A percentile compares a stretch with the other conserved stretches of the same genome.
These are phyloP conservation scores for Flexamia atlantica DNA, from an alignment of 2,888 invertebrate genomes.

Conservation along the genomic window DNA sequence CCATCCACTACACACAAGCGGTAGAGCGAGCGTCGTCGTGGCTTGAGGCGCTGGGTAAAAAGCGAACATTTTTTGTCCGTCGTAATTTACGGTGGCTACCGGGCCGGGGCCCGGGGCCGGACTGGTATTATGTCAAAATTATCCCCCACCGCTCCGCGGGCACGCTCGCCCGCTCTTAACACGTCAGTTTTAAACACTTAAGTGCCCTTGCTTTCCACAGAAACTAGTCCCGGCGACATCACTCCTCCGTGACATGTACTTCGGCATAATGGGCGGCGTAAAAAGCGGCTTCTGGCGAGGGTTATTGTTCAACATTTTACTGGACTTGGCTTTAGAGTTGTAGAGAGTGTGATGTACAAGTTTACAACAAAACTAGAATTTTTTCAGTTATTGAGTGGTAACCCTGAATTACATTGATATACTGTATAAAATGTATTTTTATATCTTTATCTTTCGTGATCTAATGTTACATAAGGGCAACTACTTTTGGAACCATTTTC, in stretches of 20 bases:
- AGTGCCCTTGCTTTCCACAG: conserved; percentile 43
- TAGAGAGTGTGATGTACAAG: no score
- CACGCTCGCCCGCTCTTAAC: conserved; percentile 5
- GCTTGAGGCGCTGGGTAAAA: conserved; percentile 18
- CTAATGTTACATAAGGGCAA: no score
- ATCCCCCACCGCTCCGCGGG: conserved; percentile 26
- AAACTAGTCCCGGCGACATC: conserved; percentile 44
- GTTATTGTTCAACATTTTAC: no score
- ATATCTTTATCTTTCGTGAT: no score
- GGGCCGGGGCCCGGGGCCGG: conserved; percentile 12
- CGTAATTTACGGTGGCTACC: conserved; percentile 51
- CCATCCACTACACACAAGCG: not conserved
- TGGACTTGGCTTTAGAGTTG: no score
- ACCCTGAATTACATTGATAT: no score
- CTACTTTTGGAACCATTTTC: no score
- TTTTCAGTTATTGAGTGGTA: no score
- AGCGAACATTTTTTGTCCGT: conserved; percentile 34
- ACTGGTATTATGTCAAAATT: conserved; percentile 56
- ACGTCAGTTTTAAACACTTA: conserved; percentile 49
- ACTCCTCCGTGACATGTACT: conserved; percentile 28
- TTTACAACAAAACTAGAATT: no score
- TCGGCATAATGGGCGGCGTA: not conserved
- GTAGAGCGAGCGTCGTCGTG: not conserved
- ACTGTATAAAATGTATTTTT: no score
- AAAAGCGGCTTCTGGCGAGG: not conserved